A percentile compares a stretch with the other conserved stretches of the same genome.
Conservation (phyloP, 1,140 invertebrate genomes). For the Carcinoscorpius rotundicauda region DNA sequence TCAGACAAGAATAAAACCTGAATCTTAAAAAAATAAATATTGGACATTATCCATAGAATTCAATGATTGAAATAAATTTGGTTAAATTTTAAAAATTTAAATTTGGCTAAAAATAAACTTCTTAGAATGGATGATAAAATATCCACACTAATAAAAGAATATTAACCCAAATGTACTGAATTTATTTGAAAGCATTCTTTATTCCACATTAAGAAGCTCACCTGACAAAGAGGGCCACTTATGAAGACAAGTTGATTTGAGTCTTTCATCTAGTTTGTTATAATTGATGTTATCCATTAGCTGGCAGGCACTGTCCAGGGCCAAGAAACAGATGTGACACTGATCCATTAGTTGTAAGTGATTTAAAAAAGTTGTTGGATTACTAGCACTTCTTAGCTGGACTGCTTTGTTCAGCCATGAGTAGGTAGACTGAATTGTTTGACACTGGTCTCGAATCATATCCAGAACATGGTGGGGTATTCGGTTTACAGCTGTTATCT, state of each 20-base stretch:
- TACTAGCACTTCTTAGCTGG: conserved; percentile 11
- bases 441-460: conserved; percentile 21
- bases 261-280: conserved; percentile 33
- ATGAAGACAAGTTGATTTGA: conserved; percentile 52
- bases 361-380: conserved; percentile 9
- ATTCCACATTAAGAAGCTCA: conserved; percentile 16
- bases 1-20: too few species aligned
- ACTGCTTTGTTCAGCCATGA: conserved; percentile 23
- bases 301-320: conserved; percentile 56
- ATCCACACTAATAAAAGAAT: too few species aligned
- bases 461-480: conserved; percentile 19
- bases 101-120: too few species aligned
- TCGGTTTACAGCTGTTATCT: conserved; percentile 1
- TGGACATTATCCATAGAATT: too few species aligned
- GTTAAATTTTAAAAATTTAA: too few species aligned
- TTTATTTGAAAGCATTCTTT: too few species aligned
- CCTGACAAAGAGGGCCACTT: conserved; percentile 73
- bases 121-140: too few species aligned
- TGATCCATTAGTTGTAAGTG: conserved; percentile 42
- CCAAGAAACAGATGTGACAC: conserved; percentile 55
- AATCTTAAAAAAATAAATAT: too few species aligned
- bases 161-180: too few species aligned
- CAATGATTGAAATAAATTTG: too few species aligned
- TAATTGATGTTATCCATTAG: conserved; percentile 40
- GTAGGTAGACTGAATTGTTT: conserved; percentile 19